phyloP scores from a whole-genome alignment of 2,888 invertebrate genomes.

The Uropetala carovei region DNA sequence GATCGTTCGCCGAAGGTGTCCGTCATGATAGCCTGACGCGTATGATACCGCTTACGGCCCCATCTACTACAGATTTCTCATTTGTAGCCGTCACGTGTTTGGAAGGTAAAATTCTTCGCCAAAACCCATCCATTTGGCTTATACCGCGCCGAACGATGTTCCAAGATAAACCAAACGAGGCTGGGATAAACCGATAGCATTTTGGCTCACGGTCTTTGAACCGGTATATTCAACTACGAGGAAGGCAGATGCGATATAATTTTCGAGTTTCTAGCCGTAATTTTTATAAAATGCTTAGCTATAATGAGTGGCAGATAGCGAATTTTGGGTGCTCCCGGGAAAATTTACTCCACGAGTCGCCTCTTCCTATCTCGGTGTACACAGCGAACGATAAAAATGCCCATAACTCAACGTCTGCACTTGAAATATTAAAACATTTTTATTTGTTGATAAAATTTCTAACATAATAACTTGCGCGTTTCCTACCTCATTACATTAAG shows the following conservation, averaged over 20 bases:
- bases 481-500: too few species aligned
- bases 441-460: too few species aligned
- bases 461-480: too few species aligned
- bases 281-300: too few species aligned
- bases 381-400: too few species aligned
- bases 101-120: not conserved
- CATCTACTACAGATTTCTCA: not conserved
- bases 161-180: not conserved
- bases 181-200: slow-evolving; percentile 19
- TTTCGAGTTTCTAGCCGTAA: not conserved
- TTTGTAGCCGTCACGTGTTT: not conserved
- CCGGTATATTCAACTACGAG: not conserved
- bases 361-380: too few species aligned
- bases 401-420: too few species aligned
- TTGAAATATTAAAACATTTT: too few species aligned
- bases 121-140: slow-evolving; percentile 18
- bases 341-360: too few species aligned
- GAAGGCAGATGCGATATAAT: not conserved
- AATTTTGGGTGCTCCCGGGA: too few species aligned
- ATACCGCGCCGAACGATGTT: not conserved
- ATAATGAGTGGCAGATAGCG: too few species aligned
- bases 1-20: not conserved
- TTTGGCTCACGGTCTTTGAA: not conserved
- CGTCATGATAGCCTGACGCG: not conserved
- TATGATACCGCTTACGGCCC: not conserved